Evolutionary conservation across 1,140 invertebrate species (phyloP).

Genomic region (Drosophila mauritiana): DNA sequence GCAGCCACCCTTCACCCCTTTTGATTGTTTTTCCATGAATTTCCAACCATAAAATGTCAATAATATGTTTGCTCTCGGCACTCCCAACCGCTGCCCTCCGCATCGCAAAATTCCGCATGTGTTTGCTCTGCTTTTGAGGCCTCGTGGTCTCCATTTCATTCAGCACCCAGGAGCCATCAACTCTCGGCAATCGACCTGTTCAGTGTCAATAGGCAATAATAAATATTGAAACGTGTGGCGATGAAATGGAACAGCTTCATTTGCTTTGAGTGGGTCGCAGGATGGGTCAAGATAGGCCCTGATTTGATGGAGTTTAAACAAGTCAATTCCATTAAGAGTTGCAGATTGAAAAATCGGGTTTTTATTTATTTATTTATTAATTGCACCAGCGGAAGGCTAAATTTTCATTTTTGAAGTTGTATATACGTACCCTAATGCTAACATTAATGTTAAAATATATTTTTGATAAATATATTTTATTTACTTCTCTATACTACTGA

Average conservation of each 20-base stretch:
- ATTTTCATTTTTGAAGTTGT: too few relatives aligned
- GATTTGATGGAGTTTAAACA: slow-evolving; percentile 52
- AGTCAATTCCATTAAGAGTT: slow-evolving; percentile 38
- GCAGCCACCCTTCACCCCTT: slow-evolving; percentile 39
- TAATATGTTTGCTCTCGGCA: slow-evolving; percentile 67
- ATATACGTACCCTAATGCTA: too few relatives aligned
- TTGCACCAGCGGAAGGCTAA: too few relatives aligned
- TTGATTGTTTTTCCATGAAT: slow-evolving; percentile 64
- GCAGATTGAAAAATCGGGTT: background rate
- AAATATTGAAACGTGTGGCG: slow-evolving; percentile 45
- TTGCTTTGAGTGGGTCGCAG: slow-evolving; percentile 12
- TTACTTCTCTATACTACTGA: too few relatives aligned
- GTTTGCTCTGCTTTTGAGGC: slow-evolving; percentile 49
- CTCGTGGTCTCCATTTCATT: slow-evolving; percentile 24
- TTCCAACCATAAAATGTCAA: slow-evolving; percentile 74
- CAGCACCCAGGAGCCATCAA: slow-evolving; percentile 31
- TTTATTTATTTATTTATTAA: background rate
- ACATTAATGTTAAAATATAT: too few relatives aligned
- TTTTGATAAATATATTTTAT: too few relatives aligned
- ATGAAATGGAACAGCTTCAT: slow-evolving; percentile 26
- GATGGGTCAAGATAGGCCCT: slow-evolving; percentile 32
- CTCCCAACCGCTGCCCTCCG: slow-evolving; percentile 8
- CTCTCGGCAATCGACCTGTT: slow-evolving; percentile 41
- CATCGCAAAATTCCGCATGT: slow-evolving; percentile 38
- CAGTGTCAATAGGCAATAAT: slow-evolving; percentile 70